Base-by-base conservation (phyloP, 2,888 invertebrate genomes). In the Taphrorychus bicolor region DNA sequence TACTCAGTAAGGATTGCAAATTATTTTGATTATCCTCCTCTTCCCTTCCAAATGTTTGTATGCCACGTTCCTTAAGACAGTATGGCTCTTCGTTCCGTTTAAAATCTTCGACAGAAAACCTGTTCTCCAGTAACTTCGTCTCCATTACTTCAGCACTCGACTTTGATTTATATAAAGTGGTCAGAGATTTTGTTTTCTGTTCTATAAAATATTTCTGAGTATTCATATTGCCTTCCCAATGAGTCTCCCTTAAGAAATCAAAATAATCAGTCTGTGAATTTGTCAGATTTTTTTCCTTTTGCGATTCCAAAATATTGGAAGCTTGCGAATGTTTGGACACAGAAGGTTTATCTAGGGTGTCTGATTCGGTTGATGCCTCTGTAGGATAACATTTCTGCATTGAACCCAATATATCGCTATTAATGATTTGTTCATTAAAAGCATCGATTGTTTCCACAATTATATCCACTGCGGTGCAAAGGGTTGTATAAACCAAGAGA, bases 171-270 rank as follows among this genome's bases (percentile, higher is more conserved):
- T 7, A 17, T 24, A 5, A 9, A 21, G n/a, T 17, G 19, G 11
- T 24, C 19, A 17, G 5, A 16, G 7, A 21, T 23, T 19, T 21
- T n/a, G 19, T 14, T 16, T 14, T 17, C 17, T 62, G 54, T 11
- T 48, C 19, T 2, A 64, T 32, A 42, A 64, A 64, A 23, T 69
- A 64, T 16, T 64, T 59, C 18, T 64, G 57, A 4, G 60, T 59
- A 22, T 64, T 54, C 11, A 11, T 5, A 23, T 69, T 69, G 41
- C 21, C 23, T 45, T 62, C 3, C 68, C 59, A 60, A 52, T 64
- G 59, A 7, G 17, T 52, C 11, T 64, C 18, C 11, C 53, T 18
- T 3, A 69, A 9, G 22, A 24, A 69, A 2, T 59, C 17, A 41
- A 59, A 64, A 41, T 69, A 69, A 17, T 56, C 32, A 3, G 16